Evolutionary conservation across 2,113 vertebrate species (phyloP).

Genomic region (Neodon shergylaensis): DNA sequence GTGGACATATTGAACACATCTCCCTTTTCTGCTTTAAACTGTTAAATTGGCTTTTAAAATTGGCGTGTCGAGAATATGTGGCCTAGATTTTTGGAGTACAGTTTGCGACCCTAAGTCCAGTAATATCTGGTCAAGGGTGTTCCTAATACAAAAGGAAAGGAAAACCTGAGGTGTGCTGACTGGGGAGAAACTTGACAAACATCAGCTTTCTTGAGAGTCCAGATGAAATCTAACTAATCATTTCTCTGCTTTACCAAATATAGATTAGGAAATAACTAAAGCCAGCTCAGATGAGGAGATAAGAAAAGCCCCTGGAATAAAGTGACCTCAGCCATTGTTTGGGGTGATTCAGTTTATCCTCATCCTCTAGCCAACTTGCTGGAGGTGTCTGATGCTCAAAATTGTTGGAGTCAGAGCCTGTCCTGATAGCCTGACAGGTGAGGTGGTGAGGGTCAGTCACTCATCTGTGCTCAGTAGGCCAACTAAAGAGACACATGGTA

Average conservation of each 20-base stretch:
- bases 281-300: no score
- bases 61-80: background rate
- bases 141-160: background rate
- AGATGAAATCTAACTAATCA: background rate
- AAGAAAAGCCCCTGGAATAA: background rate
- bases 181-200: background rate
- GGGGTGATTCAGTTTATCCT: background rate
- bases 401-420: background rate
- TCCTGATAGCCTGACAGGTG: background rate
- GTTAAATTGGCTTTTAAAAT: background rate
- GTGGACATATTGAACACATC: background rate
- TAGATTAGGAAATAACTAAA: background rate
- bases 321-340: background rate
- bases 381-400: background rate
- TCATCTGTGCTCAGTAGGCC: background rate
- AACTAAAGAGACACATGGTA: background rate
- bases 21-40: background rate
- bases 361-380: background rate
- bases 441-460: background rate
- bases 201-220: background rate
- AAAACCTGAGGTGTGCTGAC: background rate
- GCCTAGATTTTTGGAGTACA: no score
- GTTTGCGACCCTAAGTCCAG: background rate
- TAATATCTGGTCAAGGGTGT: background rate
- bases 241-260: background rate